phyloP scores from a whole-genome alignment of 2,113 vertebrate species.

The Crotalus tigris region DNA sequence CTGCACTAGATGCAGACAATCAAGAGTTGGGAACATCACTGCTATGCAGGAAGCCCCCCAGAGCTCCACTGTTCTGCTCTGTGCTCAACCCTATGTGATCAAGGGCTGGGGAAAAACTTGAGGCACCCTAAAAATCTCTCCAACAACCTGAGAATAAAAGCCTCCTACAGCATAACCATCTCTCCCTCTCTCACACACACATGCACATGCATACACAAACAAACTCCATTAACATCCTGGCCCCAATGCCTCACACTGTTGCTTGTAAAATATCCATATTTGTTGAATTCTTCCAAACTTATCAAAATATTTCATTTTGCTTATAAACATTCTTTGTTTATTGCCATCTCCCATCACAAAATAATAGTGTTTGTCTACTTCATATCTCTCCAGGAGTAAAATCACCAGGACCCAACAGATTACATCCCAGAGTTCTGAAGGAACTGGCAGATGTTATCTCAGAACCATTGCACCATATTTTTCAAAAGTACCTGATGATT shows the following conservation, averaged over 20 bases:
- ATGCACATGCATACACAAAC: no score
- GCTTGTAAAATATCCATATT: not conserved
- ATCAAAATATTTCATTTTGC: not conserved
- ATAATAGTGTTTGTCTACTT: not conserved
- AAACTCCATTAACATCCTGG: not conserved
- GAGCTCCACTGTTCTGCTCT: no score
- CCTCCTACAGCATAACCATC: no score
- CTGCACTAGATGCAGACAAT: not conserved
- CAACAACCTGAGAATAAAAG: no score
- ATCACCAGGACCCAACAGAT: not conserved
- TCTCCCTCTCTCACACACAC: no score
- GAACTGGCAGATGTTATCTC: no score
- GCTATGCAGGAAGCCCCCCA: no score
- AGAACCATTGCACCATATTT: no score
- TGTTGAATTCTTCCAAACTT: not conserved
- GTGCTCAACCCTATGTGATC: not conserved
- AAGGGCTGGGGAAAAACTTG: not conserved
- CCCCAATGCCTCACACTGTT: not conserved
- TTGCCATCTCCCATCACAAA: not conserved
- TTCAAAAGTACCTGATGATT: no score
- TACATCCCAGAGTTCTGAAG: no score
- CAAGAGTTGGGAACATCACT: not conserved
- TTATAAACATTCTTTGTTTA: not conserved
- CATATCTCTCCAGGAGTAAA: not conserved
- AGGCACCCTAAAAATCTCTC: not conserved